phyloP scores from a whole-genome alignment of 2,113 vertebrate species.

The Pungitius pungitius region DNA sequence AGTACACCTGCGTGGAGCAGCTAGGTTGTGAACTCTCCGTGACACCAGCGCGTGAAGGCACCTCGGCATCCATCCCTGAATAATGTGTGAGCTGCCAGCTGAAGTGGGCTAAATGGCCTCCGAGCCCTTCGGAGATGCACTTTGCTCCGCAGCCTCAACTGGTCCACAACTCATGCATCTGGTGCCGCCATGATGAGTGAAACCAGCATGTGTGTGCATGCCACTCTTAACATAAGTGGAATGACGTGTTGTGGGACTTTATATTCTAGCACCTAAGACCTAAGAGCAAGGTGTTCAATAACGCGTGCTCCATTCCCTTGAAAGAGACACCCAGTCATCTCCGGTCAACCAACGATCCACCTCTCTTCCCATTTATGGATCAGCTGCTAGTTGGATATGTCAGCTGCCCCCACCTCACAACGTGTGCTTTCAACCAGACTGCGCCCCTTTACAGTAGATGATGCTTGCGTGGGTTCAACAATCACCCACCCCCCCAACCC shows the following conservation, averaged over 20 bases:
- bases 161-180: slow-evolving; percentile 45
- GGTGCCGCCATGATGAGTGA: slow-evolving; percentile 27
- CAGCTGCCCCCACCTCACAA: no score
- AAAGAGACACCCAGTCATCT: neutral
- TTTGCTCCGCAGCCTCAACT: slow-evolving; percentile 48
- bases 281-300: neutral
- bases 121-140: slow-evolving; percentile 55
- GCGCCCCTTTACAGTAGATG: no score
- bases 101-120: slow-evolving; percentile 66
- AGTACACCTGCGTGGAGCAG: slow-evolving; percentile 52
- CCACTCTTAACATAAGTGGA: no score
- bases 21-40: slow-evolving; percentile 66
- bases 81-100: slow-evolving; percentile 72
- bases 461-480: no score
- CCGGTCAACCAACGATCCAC: neutral
- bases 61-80: slow-evolving; percentile 62
- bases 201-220: slow-evolving; percentile 29
- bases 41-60: slow-evolving; percentile 64
- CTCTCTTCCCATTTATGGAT: neutral
- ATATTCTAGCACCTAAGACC: slow-evolving; percentile 13
- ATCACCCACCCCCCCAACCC: no score
- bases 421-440: no score
- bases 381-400: neutral
- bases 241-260: slow-evolving; percentile 7
- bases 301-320: neutral